Evolutionary conservation across 1,140 invertebrate genomes (phyloP), one percentile per base, ranked within the genome.

Genomic region (Whitmania pigra): DNA sequence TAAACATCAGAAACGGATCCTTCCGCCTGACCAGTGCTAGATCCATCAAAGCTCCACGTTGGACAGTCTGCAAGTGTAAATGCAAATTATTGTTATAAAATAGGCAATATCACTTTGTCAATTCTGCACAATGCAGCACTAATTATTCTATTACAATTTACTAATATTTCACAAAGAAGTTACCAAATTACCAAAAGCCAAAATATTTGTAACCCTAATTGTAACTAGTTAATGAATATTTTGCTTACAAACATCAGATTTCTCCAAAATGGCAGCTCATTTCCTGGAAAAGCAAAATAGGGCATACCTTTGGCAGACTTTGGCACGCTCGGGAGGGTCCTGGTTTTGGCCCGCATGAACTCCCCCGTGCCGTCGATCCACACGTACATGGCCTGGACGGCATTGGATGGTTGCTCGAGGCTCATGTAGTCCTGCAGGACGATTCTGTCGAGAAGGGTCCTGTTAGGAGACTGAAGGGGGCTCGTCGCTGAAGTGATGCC

Each of bases 331-430:
- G 88, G 87, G 53, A 94, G 57, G 0, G 93, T 96, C 74, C 89
- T 86, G 20, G 92, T 93, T 80, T 97, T 97, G 78, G 88, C 87
- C 72, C 94, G 84, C 6, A 96, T 78, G 74, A 89, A 86, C 81
- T 96, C 91, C 2, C 91, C 92, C 2, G 89, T 90, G 6, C 94
- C 94, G 80, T 97, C 94, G 73, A 97, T 93, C 94, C 94, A 97
- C 53, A 97, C 87, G 82, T 97, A 97, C 74, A 90, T 92, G 0
- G 88, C 89, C 78, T 92, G 88, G 53, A 91, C 85, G 0, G 17
- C 31, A 29, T 70, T 70, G 18, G 22, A 20, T 6, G 69, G 69
- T 69, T 72, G 71, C 25, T 36, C 36, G 9, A 74, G 63, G 49
- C 27, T 25, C 60, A 72, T n/a, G 54, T 68, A 74, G 55, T 67